Evolutionary conservation across 2,113 vertebrate species (phyloP).

Genomic region (Istiophorus platypterus): DNA sequence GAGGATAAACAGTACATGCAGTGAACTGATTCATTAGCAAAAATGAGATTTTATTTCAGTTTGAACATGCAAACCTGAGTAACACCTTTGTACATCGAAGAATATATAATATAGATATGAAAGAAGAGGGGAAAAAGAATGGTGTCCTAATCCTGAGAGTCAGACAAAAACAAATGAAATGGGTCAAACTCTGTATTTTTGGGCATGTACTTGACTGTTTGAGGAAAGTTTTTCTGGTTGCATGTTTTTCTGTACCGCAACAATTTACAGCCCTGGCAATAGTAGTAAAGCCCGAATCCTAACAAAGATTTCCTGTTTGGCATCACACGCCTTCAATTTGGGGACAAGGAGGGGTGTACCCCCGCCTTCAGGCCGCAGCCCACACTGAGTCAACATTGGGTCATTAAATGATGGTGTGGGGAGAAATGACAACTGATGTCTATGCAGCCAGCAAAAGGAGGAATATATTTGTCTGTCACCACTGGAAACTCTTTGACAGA

Average conservation of each 20-base stretch:
- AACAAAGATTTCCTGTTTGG: constrained; percentile 71
- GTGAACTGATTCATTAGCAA: not conserved
- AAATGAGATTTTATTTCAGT: not conserved
- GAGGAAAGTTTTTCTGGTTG: constrained; percentile 38
- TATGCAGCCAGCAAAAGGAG: constrained; percentile 57
- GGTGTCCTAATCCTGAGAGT: not conserved
- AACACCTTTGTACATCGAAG: not conserved
- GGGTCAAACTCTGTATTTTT: constrained; percentile 31
- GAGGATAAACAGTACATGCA: not conserved
- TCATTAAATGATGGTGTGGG: constrained; percentile 47
- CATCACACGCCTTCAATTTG: constrained; percentile 45
- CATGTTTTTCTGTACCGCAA: constrained; percentile 62
- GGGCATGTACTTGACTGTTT: constrained; percentile 22
- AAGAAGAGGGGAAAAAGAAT: not conserved
- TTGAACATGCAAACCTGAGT: not conserved
- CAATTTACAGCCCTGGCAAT: constrained; percentile 40
- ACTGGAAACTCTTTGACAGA: constrained; percentile 77
- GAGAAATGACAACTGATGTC: constrained; percentile 55
- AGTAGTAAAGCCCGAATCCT: constrained; percentile 39
- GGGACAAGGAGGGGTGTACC: constrained; percentile 58
- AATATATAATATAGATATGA: not conserved
- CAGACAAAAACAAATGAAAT: constrained; percentile 40
- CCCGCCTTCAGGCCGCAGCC: constrained; percentile 53
- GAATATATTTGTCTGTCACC: constrained; percentile 67
- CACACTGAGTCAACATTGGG: constrained; percentile 73